Conservation (phyloP, 2,888 invertebrate genomes). For the Athalia cordata region DNA sequence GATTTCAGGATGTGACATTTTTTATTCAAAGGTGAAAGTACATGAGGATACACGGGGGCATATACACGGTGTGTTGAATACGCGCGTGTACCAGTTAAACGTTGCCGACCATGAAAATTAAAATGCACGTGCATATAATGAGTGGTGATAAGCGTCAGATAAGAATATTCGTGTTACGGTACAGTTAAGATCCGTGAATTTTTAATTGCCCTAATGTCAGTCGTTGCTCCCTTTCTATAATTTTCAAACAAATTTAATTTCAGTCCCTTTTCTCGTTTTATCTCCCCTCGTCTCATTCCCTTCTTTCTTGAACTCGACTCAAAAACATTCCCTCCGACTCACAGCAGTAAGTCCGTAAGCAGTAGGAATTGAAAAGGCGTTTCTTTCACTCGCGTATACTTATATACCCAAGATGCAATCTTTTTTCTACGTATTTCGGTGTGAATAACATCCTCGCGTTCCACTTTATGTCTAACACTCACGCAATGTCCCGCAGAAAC, state of each 20-base stretch:
- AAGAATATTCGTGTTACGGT: constrained; percentile 50
- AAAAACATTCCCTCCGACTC: constrained; percentile 5
- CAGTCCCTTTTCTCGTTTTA: constrained; percentile 32
- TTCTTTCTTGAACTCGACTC: constrained; percentile 15
- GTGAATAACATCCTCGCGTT: constrained; percentile 53
- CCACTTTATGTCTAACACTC: constrained; percentile 49
- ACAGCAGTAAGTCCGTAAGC: constrained; percentile 3
- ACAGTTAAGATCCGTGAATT: constrained; percentile 53
- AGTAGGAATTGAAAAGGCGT: constrained; percentile 19
- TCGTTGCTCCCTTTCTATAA: constrained; percentile 48
- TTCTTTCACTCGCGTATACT: constrained; percentile 12
- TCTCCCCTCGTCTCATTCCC: constrained; percentile 16
- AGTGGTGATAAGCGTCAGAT: constrained; percentile 53
- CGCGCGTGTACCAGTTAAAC: constrained; percentile 22
- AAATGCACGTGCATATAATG: constrained; percentile 55
- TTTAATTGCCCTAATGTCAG: constrained; percentile 46
- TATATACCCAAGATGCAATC: constrained; percentile 45
- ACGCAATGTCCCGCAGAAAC: constrained; percentile 47
- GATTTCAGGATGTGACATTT: constrained; percentile 25
- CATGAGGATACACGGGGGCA: background rate
- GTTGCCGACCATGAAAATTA: constrained; percentile 49
- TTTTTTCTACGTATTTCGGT: constrained; percentile 47
- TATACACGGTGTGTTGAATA: background rate
- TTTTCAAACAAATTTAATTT: constrained; percentile 56
- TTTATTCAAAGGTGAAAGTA: constrained; percentile 2